A percentile compares a stretch with the other conserved stretches of the same genome.
Evolutionary conservation across 92 coral and sea anemone species (phyloP).

Genomic region (Desmophyllum pertusum): DNA sequence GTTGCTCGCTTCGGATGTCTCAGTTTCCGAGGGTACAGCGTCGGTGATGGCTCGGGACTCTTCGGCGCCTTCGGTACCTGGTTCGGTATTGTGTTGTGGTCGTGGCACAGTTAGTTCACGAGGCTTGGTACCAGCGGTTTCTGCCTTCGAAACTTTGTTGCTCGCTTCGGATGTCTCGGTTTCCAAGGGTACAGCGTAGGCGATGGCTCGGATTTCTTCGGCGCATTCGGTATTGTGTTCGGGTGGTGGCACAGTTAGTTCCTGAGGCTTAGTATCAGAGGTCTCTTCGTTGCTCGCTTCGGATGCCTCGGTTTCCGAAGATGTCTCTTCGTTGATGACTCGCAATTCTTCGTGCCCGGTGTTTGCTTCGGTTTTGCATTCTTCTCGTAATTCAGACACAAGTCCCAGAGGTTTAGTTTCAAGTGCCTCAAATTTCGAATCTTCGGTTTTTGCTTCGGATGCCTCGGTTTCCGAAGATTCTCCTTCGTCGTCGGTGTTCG

Average conservation of each 20-base stretch:
- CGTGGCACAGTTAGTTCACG: not conserved
- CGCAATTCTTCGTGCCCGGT: not conserved
- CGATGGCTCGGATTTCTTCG: not conserved
- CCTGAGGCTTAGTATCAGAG: no score
- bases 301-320: not conserved
- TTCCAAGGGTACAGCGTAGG: not conserved
- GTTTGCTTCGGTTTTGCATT: not conserved
- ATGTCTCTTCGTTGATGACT: not conserved
- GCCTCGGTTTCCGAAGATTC: not conserved
- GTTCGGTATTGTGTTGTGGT: not conserved
- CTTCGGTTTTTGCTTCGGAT: not conserved
- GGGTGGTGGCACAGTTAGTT: no score
- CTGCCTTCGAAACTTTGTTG: not conserved
- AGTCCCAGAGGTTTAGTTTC: not conserved
- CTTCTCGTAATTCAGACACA: not conserved
- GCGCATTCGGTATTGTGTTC: not conserved
- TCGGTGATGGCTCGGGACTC: not conserved
- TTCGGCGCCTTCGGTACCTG: not conserved
- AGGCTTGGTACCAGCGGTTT: not conserved
- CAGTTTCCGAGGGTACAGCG: not conserved
- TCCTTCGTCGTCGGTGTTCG: not conserved
- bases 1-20: not conserved
- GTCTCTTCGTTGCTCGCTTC: no score
- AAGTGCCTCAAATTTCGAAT: not conserved
- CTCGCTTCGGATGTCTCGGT: not conserved